Percentiles rank a stretch among this genome's conserved stretches.
Evolutionary conservation across 2,797 vertebrate genomes (phyloP).

Genomic region (Tiaroga cobitis): DNA sequence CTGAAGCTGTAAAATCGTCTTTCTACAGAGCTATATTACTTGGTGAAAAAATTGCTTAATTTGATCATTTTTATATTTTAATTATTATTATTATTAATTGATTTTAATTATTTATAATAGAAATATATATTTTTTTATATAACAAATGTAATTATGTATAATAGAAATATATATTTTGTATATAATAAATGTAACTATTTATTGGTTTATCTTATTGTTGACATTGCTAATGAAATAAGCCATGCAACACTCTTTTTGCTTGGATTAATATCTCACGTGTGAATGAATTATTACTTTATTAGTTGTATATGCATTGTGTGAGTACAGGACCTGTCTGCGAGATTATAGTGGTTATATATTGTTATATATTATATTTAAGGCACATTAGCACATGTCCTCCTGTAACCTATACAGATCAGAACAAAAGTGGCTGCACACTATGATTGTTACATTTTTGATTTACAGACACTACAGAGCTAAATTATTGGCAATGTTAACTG

Average conservation of each 20-base stretch:
- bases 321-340: conserved; percentile 1
- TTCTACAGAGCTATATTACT: neutral
- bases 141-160: neutral
- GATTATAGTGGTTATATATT: conserved; percentile 5
- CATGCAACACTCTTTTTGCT: neutral
- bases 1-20: neutral
- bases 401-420: conserved; percentile 13
- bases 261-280: neutral
- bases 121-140: too few relatives aligned
- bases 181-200: neutral
- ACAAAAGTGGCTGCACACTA: neutral
- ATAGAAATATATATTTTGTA: neutral
- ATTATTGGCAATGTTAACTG: neutral
- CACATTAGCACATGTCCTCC: conserved; percentile 10
- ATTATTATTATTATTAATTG: neutral
- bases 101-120: neutral
- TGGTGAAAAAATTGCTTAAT: neutral
- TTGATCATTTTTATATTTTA: neutral
- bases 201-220: neutral
- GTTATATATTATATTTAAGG: too few relatives aligned
- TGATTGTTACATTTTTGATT: neutral
- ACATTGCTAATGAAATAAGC: neutral
- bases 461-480: too few relatives aligned
- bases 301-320: neutral
- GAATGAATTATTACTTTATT: neutral